phyloP scores from a whole-genome alignment of 2,797 vertebrate genomes.

The Brachyalestes nurse region DNA sequence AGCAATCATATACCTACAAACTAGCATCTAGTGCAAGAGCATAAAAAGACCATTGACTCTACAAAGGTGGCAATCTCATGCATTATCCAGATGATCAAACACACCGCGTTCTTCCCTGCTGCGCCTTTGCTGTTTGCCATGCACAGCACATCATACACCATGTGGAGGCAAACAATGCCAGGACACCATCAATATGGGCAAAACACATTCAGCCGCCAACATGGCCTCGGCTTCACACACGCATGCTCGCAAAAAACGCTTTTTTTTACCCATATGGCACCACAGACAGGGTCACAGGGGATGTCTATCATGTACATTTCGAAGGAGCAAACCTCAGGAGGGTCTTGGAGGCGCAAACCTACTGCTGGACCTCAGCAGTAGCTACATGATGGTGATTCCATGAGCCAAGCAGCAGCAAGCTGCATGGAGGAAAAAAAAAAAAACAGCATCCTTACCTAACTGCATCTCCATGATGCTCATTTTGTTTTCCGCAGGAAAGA shows the following conservation, averaged over 20 bases:
- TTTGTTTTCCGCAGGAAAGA: slow-evolving; percentile 91
- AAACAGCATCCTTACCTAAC: slow-evolving; percentile 83
- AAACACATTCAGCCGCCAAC: slow-evolving; percentile 6
- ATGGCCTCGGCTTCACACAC: background rate
- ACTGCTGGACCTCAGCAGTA: background rate
- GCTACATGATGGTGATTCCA: background rate
- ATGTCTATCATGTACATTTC: slow-evolving; percentile 15
- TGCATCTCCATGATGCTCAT: slow-evolving; percentile 90
- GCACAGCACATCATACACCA: slow-evolving; percentile 34
- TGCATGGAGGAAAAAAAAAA: slow-evolving; percentile 18
- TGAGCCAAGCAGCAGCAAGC: background rate
- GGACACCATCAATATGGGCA: slow-evolving; percentile 14
- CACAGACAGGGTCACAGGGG: background rate
- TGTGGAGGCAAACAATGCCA: slow-evolving; percentile 29
- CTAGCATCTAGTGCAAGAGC: slow-evolving; percentile 44
- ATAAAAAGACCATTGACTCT: slow-evolving; percentile 34
- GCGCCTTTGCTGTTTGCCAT: slow-evolving; percentile 32
- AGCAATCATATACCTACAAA: slow-evolving; percentile 50
- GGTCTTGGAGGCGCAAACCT: no score
- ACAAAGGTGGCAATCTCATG: slow-evolving; percentile 47
- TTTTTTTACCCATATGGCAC: slow-evolving; percentile 1
- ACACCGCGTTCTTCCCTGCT: slow-evolving; percentile 35
- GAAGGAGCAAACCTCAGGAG: background rate
- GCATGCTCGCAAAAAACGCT: background rate
- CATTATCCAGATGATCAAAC: slow-evolving; percentile 58